phyloP scores from a whole-genome alignment of 2,888 invertebrate genomes.

The Nomada fabriciana region DNA sequence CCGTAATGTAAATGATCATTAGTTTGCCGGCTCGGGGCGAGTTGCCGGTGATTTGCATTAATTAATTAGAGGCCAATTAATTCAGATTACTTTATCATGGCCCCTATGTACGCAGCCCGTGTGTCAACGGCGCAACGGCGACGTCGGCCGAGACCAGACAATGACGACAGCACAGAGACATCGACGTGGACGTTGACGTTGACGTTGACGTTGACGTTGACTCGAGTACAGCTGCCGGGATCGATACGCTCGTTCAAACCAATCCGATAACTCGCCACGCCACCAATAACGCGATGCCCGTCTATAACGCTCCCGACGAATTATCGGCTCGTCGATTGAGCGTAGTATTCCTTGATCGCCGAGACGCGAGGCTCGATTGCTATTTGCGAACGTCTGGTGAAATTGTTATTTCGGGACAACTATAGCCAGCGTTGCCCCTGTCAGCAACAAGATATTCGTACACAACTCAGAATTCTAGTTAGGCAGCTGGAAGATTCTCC shows the following conservation, averaged over 20 bases:
- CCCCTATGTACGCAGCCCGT: constrained; percentile 51
- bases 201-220: constrained; percentile 64
- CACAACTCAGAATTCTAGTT: too few species aligned
- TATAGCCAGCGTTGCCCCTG: too few species aligned
- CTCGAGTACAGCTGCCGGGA: constrained; percentile 48
- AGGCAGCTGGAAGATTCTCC: background rate
- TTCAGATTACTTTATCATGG: constrained; percentile 73
- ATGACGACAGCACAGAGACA: constrained; percentile 51
- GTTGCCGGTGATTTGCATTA: constrained; percentile 69
- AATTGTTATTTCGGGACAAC: background rate
- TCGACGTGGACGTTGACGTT: constrained; percentile 67
- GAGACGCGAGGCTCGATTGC: too few species aligned
- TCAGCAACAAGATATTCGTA: too few species aligned
- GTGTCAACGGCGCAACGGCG: constrained; percentile 43
- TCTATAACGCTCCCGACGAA: constrained; percentile 44
- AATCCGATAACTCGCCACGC: constrained; percentile 64
- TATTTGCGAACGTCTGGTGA: background rate
- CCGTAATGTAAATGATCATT: constrained; percentile 69
- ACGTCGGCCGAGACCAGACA: constrained; percentile 37
- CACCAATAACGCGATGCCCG: constrained; percentile 42
- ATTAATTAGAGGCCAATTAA: constrained; percentile 74
- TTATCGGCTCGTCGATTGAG: constrained; percentile 25
- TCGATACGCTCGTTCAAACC: constrained; percentile 70
- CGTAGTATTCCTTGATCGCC: too few species aligned
- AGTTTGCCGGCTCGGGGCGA: constrained; percentile 57